Percentiles rank a stretch among this genome's conserved stretches.
Evolutionary conservation across 2,888 invertebrate species (phyloP).

Genomic region (Scaptomyza caliginosa): DNA sequence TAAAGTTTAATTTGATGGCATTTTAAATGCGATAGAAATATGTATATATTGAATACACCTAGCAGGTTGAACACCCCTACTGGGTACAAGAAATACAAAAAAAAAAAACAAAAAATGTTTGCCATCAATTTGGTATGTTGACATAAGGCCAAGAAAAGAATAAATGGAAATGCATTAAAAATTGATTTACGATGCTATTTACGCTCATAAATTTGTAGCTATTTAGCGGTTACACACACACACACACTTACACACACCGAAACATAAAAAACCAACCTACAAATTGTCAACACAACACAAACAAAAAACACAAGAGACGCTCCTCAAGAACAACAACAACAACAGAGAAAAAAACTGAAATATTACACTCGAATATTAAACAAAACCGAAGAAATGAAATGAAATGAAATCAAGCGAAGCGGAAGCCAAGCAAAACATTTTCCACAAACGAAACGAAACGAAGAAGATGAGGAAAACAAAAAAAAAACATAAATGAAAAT

Average conservation of each 20-base stretch:
- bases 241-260: conserved; percentile 12
- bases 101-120: background rate
- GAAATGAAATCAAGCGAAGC: conserved; percentile 49
- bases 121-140: conserved; percentile 57
- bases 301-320: conserved; percentile 41
- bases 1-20: conserved; percentile 14
- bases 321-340: conserved; percentile 41
- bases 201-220: conserved; percentile 80
- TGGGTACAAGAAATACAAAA: background rate
- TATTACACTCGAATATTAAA: conserved; percentile 77
- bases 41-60: background rate
- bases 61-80: background rate
- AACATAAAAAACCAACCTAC: conserved; percentile 59
- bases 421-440: conserved; percentile 60
- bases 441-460: conserved; percentile 9
- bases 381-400: conserved; percentile 31
- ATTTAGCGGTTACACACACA: conserved; percentile 70
- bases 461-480: no score
- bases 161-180: conserved; percentile 79
- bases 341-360: conserved; percentile 64
- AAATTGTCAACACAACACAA: conserved; percentile 65
- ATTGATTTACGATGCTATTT: conserved; percentile 74
- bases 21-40: conserved; percentile 20
- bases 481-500: conserved; percentile 63
- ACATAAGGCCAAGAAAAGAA: conserved; percentile 47